Percentiles rank a stretch among this genome's conserved stretches.
These are phyloP conservation scores for Ariopsis seemanni DNA, from an alignment of 2,113 vertebrate species.

Conservation along the genomic window DNA sequence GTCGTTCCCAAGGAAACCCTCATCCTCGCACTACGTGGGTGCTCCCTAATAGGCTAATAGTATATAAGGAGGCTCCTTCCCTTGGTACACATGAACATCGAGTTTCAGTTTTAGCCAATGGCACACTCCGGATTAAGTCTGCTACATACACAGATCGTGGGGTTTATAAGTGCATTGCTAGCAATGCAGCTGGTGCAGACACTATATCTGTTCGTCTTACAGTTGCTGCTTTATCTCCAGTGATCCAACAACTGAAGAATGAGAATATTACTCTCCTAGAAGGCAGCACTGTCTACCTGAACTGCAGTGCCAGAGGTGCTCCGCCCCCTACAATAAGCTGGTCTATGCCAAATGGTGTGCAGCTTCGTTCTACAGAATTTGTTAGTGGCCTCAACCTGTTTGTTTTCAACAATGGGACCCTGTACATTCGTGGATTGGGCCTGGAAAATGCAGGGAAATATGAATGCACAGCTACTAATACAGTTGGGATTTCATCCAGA, in stretches of 20 bases:
- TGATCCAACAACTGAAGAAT: conserved; percentile 75
- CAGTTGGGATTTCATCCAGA: conserved; percentile 76
- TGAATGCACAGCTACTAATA: conserved; percentile 80
- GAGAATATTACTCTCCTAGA: conserved; percentile 78
- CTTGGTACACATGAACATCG: conserved; percentile 58
- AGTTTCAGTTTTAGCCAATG: conserved; percentile 72
- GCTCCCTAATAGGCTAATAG: conserved; percentile 76
- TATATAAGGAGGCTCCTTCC: conserved; percentile 58
- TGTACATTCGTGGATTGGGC: conserved; percentile 72
- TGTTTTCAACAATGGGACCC: conserved; percentile 90
- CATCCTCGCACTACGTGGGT: conserved; percentile 82
- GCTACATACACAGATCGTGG: conserved; percentile 77
- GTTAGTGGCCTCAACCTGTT: conserved; percentile 70
- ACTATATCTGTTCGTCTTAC: conserved; percentile 78
- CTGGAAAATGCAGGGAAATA: conserved; percentile 78
- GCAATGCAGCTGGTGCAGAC: conserved; percentile 81
- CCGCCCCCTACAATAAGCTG: conserved; percentile 79
- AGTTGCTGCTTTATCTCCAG: conserved; percentile 76
- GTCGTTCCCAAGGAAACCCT: conserved; percentile 78
- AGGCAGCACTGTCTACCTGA: conserved; percentile 74
- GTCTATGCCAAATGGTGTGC: conserved; percentile 76
- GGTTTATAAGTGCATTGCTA: conserved; percentile 83
- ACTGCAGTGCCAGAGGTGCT: conserved; percentile 80
- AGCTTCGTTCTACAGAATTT: conserved; percentile 79
- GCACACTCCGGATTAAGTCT: conserved; percentile 77